Percentiles rank a stretch among this genome's conserved stretches.
Evolutionary conservation across 2,113 vertebrate genomes (phyloP).

Genomic region (Urocitellus parryii): DNA sequence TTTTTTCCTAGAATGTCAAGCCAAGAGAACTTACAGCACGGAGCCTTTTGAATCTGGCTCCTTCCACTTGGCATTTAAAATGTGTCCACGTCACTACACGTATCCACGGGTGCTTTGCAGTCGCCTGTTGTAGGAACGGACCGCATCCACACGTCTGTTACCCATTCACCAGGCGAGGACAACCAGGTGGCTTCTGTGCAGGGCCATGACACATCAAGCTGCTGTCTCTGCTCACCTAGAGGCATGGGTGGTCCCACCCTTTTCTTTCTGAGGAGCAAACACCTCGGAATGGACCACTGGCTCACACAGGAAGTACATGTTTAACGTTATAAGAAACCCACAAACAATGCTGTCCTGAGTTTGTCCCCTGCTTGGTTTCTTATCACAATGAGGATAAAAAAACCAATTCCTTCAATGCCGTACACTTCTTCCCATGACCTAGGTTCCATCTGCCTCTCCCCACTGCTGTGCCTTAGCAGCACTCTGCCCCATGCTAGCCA

Average conservation of each 20-base stretch:
- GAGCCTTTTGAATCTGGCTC: background rate
- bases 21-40: rapidly evolving
- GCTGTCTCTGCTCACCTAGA: rapidly evolving
- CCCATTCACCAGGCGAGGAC: background rate
- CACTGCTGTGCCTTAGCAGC: rapidly evolving
- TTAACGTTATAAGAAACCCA: background rate
- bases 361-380: background rate
- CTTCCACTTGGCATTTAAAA: background rate
- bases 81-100: no score
- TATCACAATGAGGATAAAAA: background rate
- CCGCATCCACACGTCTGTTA: background rate
- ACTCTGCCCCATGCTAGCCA: background rate
- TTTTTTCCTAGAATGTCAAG: background rate
- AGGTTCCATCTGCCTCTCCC: background rate
- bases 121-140: rapidly evolving
- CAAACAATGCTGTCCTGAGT: rapidly evolving
- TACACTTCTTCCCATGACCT: background rate
- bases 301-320: rapidly evolving
- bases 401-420: background rate
- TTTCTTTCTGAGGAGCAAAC: background rate
- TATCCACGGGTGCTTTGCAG: rapidly evolving
- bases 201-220: background rate
- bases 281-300: background rate
- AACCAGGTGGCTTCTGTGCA: rapidly evolving
- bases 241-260: background rate